Evolutionary conservation across 2,113 vertebrate species (phyloP).

Genomic region (Laticauda laticaudata): DNA sequence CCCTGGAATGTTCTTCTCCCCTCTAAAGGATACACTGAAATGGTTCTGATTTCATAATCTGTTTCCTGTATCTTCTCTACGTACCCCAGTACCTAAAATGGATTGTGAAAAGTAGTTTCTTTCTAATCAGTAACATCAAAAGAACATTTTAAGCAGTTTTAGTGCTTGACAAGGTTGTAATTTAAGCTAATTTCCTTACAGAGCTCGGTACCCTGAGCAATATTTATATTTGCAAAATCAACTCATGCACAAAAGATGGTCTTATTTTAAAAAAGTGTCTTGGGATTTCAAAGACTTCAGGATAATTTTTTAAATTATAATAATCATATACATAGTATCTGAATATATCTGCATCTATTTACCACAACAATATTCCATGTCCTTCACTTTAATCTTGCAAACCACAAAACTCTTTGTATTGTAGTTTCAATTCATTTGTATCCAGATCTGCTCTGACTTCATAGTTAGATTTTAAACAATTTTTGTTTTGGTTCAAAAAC

Average conservation of each 20-base stretch:
- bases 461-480: neutral
- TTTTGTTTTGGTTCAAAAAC: neutral
- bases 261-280: constrained; percentile 18
- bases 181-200: constrained; percentile 36
- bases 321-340: neutral
- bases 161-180: constrained; percentile 12
- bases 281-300: neutral
- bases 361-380: neutral
- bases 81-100: neutral
- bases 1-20: constrained; percentile 3
- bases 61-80: constrained; percentile 12
- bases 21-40: neutral
- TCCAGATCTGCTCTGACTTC: neutral
- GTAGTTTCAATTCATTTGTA: neutral
- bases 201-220: constrained; percentile 13
- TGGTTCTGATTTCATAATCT: constrained; percentile 16
- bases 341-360: constrained; percentile 2
- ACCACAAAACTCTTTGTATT: neutral
- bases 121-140: constrained; percentile 35
- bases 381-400: neutral
- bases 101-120: constrained; percentile 19
- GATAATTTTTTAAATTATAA: constrained; percentile 1
- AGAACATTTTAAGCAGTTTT: constrained; percentile 20
- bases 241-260: neutral
- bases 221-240: constrained; percentile 27